These are phyloP conservation scores for Miniopterus natalensis DNA, from an alignment of 2,113 vertebrate species.

Conservation along the genomic window DNA sequence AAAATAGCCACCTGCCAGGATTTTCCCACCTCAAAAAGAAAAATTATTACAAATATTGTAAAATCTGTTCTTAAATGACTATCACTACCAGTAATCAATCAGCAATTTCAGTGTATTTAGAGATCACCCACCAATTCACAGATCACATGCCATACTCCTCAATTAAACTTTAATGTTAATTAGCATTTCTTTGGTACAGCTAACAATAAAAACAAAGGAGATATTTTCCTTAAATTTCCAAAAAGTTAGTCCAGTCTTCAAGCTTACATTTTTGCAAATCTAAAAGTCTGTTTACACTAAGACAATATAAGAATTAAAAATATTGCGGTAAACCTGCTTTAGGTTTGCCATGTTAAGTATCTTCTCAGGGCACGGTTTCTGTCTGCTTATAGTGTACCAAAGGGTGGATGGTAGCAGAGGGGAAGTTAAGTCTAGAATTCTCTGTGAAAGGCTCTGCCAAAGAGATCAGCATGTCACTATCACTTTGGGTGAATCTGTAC, in stretches of 20 bases:
- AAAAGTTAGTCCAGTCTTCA: neutral
- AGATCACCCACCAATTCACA: neutral
- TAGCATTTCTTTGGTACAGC: neutral
- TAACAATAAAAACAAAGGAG: neutral
- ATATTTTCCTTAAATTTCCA: slow-evolving; percentile 19
- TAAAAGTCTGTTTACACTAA: neutral
- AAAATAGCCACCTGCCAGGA: neutral
- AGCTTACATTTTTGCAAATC: slow-evolving; percentile 11
- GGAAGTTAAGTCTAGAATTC: slow-evolving; percentile 55
- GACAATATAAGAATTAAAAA: neutral
- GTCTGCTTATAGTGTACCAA: neutral
- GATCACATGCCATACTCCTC: neutral
- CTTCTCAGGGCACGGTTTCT: neutral
- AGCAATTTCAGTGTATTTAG: neutral
- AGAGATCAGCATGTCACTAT: slow-evolving; percentile 70
- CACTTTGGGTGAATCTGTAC: slow-evolving; percentile 71
- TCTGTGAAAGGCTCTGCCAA: slow-evolving; percentile 57
- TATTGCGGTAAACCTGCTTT: neutral
- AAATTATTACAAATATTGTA: neutral
- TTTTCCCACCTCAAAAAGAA: neutral
- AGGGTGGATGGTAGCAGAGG: neutral
- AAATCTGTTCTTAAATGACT: slow-evolving; percentile 33
- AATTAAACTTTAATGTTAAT: neutral
- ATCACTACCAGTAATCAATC: neutral
- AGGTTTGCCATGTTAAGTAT: neutral